These are phyloP conservation scores for Akabosia matsudoensis DNA, from an alignment of 1,140 invertebrate genomes.

Conservation along the genomic window DNA sequence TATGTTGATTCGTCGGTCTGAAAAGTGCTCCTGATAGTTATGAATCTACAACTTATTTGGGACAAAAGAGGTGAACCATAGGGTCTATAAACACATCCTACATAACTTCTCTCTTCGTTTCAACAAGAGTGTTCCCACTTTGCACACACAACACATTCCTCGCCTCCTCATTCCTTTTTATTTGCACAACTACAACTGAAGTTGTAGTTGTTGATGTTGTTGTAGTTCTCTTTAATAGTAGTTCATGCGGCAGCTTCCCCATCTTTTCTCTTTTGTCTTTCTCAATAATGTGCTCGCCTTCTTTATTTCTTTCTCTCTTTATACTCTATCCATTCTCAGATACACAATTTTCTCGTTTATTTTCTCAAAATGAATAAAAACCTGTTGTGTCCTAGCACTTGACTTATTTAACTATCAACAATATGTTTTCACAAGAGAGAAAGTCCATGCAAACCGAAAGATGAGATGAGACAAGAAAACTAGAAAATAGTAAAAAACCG, in stretches of 20 bases:
- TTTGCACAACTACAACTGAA: neutral
- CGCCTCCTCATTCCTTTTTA: neutral
- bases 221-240: neutral
- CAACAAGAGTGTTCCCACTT: neutral
- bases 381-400: conserved; percentile 18
- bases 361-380: conserved; percentile 19
- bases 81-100: neutral
- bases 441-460: neutral
- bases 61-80: neutral
- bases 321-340: neutral
- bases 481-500: neutral
- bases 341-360: conserved; percentile 14
- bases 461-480: neutral
- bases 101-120: neutral
- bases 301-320: neutral
- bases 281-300: neutral
- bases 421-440: neutral
- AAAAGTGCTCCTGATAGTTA: too few species aligned
- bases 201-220: neutral
- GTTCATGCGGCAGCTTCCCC: neutral
- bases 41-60: neutral
- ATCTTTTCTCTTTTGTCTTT: neutral
- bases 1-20: neutral
- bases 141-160: neutral
- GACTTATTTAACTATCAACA: conserved; percentile 22